Evolutionary conservation across 2,797 vertebrate genomes (phyloP), one percentile per base, ranked within the genome.

Genomic region (Aulostomus chinensis): DNA sequence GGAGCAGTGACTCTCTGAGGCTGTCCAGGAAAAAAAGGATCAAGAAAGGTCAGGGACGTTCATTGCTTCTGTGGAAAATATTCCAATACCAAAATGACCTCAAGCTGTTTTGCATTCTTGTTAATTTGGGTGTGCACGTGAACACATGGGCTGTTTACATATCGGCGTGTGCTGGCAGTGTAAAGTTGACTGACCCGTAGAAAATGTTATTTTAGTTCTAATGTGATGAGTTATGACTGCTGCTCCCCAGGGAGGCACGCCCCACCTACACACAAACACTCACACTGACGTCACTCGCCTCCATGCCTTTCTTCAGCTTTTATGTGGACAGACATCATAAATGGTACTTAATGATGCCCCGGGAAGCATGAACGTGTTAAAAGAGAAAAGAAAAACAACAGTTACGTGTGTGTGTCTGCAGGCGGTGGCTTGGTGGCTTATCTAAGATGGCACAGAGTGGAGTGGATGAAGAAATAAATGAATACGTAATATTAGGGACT

Each of bases 221-320:
- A 71, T 60, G 41, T 87, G 78, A 87, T 78, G 76, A 79, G 80
- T 83, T 81, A 67, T 87, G 81, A 82, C 78, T 77, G 78, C 75
- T 64, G 21, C 60, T 74, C 83, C 80, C 35, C 34, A 60, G 78
- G 79, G 79, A 72, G 72, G 43, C 73, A 57, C 73, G 68, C 35
- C 59, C 62, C 58, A 62, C 46, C 40, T 30, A 51, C 56, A 62
- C 70, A 69, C 58, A 58, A 45, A 25, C 40, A 55, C 21, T 37
- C 36, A 41, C 36, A 60, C 61, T 46, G 62, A 72, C 61, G 55
- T 78, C 67, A 73, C 32, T 2, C n/a, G 40, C 45, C 62, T 45
- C 38, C 48, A 42, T 65, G 54, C 40, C 21, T 12, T 38, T 71
- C 68, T 68, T 53, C 53, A 64, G 36, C 22, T 63, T 72, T 55